These are phyloP conservation scores for Pelecanus crispus DNA, from an alignment of 2,113 vertebrate species.

Conservation along the genomic window DNA sequence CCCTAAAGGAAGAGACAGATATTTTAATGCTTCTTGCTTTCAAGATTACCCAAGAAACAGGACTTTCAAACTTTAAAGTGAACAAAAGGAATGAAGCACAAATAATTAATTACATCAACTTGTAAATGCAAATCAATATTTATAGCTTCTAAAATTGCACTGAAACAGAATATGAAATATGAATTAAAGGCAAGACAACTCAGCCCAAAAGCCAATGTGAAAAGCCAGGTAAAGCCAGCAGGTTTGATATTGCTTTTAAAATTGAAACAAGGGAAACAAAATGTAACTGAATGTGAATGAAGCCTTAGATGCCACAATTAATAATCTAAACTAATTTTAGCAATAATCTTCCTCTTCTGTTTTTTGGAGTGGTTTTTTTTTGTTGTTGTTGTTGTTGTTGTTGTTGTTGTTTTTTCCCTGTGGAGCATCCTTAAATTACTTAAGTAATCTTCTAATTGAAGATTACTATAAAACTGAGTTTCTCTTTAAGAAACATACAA, in stretches of 20 bases:
- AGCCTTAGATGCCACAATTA: neutral
- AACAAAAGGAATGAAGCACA: neutral
- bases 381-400: too few species aligned
- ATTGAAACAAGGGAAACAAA: neutral
- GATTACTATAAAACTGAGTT: neutral
- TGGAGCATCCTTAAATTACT: neutral
- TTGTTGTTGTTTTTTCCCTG: rapidly evolving
- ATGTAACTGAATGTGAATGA: neutral
- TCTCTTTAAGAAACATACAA: neutral
- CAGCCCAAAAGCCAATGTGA: conserved; percentile 28
- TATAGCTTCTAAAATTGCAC: conserved; percentile 1
- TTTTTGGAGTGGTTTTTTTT: too few species aligned
- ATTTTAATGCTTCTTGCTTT: conserved; percentile 8
- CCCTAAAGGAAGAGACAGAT: conserved; percentile 78
- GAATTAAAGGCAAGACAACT: neutral
- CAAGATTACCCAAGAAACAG: neutral
- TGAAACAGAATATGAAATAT: neutral
- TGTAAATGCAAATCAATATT: neutral
- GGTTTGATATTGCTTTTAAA: neutral
- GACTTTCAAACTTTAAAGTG: conserved; percentile 7
- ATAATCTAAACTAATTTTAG: neutral
- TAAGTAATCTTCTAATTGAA: neutral
- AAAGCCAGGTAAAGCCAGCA: conserved; percentile 17
- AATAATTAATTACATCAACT: neutral
- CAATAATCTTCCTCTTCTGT: neutral